Evolutionary conservation across 2,113 vertebrate species (phyloP).

Genomic region (Falco punctatus): DNA sequence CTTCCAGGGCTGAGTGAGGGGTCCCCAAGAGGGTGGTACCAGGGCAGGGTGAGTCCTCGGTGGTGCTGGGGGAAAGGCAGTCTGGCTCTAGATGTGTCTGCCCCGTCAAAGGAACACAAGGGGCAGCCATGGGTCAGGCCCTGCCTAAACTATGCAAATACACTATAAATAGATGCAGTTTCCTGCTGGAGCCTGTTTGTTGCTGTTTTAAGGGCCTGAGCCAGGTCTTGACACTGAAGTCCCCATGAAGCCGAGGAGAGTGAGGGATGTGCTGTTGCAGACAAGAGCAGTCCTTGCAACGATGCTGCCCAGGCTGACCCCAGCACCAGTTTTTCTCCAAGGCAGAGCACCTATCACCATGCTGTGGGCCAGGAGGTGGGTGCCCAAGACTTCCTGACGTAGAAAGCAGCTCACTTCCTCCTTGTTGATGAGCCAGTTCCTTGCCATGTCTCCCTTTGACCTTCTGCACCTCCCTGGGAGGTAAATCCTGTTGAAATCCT

Average conservation of each 20-base stretch:
- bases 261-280: neutral
- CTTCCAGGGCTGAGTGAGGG: neutral
- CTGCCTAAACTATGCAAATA: neutral
- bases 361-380: neutral
- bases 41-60: neutral
- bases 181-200: neutral
- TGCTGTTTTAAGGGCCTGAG: neutral
- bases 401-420: neutral
- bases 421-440: neutral
- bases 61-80: neutral
- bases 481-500: neutral
- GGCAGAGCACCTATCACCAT: neutral
- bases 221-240: neutral
- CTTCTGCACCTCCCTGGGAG: neutral
- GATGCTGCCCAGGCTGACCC: rapidly evolving
- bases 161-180: neutral
- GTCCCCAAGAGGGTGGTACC: neutral
- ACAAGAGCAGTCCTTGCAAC: rapidly evolving
- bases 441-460: neutral
- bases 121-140: neutral
- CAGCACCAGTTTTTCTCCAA: neutral
- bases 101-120: neutral
- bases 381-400: neutral
- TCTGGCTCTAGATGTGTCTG: neutral
- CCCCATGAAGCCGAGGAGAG: neutral